Evolutionary conservation across 2,113 vertebrate genomes (phyloP), one percentile per base, ranked within the genome.

Genomic region (Sakesphorus luctuosus): DNA sequence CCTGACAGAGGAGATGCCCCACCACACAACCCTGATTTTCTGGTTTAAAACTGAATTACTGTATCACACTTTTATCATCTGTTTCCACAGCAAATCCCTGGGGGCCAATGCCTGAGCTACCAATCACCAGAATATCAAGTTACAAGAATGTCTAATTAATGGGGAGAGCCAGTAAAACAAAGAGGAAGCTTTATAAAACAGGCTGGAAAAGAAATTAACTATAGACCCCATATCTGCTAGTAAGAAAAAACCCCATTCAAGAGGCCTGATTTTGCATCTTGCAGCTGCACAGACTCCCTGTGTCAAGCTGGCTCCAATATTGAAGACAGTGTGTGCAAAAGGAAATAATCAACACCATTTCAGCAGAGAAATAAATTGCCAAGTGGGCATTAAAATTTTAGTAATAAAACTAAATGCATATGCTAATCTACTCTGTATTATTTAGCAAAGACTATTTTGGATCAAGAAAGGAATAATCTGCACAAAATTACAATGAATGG

Each of bases 321-420:
- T 52, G 43, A 94, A 87, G 95, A 95, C 93, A 72, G 55, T 25
- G 86, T 96, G 83, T 96, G 89, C 94, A 96, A 96, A 88, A 90
- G 93, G 92, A 97, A 97, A 97, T 97, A 98, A 98, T 98, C 97
- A 98, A 92, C 91, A 75, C 96, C 71, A 86, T 93, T 98, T 98
- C 97, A 97, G 89, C 14, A 0, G 95, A 93, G 81, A 96, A 97
- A 96, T 94, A 96, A 98, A 98, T 87, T 97, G 98, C 97, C 98
- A 98, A 96, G 78, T 82, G 81, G 94, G 96, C 97, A 97, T 97
- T 97, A 98, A 98, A 95, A 97, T 97, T 96, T 97, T 97, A 98
- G 98, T 96, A 97, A 97, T 97, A 97, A 97, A 97, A 98, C 95
- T 97, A 97, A 97, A 97, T 97, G 95, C 98, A 97, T 97, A 97